phyloP scores from a whole-genome alignment of 2,797 vertebrate species.

The Epinephelus awoara region DNA sequence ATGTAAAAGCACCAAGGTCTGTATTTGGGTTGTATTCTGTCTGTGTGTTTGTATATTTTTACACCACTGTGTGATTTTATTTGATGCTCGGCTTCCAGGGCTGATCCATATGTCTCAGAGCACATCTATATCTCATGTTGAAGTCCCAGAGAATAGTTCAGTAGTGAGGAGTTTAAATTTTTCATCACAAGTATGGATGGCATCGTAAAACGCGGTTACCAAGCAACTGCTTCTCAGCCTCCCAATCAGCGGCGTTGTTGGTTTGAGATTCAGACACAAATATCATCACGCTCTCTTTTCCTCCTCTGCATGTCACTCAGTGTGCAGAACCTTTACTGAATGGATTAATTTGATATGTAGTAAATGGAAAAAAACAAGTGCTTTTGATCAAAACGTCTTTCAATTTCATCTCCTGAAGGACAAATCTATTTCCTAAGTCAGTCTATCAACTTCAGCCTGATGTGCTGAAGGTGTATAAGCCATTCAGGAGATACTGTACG shows the following conservation, averaged over 20 bases:
- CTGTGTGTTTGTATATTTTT: conserved; percentile 28
- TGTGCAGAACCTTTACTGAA: conserved; percentile 36
- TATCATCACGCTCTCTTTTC: conserved; percentile 58
- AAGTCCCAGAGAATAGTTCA: conserved; percentile 77
- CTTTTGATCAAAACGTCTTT: conserved; percentile 45
- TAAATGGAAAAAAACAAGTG: conserved; percentile 39
- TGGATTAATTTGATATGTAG: conserved; percentile 29
- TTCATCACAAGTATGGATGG: conserved; percentile 84
- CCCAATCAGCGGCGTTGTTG: conserved; percentile 74
- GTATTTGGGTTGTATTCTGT: background rate
- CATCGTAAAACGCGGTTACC: conserved; percentile 84
- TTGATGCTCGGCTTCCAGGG: conserved; percentile 37
- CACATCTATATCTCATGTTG: conserved; percentile 66
- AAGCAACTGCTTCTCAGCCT: conserved; percentile 85
- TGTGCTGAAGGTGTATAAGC: conserved; percentile 43
- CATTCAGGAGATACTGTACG: conserved; percentile 54
- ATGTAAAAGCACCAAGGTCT: background rate
- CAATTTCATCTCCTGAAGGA: conserved; percentile 33
- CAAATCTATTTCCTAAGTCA: conserved; percentile 41
- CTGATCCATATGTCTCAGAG: conserved; percentile 59
- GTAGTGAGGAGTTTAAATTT: conserved; percentile 78
- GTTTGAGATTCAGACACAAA: conserved; percentile 68
- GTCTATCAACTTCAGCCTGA: conserved; percentile 30
- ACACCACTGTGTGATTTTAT: conserved; percentile 24
- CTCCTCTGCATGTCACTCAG: conserved; percentile 57